Conservation (phyloP, 2,797 vertebrate species). For the Holocentrus rufus region DNA sequence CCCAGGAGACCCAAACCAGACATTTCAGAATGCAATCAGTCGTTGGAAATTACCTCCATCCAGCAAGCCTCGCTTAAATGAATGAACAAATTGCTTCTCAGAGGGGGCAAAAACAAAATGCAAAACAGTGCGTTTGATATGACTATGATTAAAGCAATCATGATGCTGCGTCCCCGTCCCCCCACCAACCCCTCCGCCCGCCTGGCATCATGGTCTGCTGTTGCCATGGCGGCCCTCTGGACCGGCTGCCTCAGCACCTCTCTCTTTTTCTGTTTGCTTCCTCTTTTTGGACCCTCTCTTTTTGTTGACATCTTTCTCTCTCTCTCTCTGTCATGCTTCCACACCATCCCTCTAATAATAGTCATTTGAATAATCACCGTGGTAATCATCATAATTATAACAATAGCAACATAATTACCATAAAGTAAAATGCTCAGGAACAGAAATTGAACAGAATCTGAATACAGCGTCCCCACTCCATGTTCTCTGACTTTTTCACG, state of each 20-base stretch:
- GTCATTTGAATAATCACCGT: no score
- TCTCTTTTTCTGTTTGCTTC: not conserved
- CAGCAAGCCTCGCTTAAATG: conserved; percentile 19
- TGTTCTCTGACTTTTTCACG: no score
- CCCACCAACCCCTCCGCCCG: conserved; percentile 3
- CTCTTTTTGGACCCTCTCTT: conserved; percentile 6
- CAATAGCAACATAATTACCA: no score
- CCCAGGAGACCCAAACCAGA: conserved; percentile 53
- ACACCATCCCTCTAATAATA: not conserved
- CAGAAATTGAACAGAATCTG: no score
- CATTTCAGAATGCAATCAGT: conserved; percentile 56
- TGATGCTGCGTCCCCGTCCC: not conserved
- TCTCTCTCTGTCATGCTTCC: conserved; percentile 1
- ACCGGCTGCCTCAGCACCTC: not conserved
- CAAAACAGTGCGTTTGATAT: conserved; percentile 53
- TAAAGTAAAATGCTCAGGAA: no score
- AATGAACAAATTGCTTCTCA: conserved; percentile 57
- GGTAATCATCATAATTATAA: no score
- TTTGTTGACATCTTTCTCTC: not conserved
- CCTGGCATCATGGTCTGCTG: conserved; percentile 38
- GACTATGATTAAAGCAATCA: conserved; percentile 51
- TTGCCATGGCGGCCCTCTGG: conserved; percentile 53
- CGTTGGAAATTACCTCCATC: conserved; percentile 52
- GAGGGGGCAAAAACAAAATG: conserved; percentile 44
- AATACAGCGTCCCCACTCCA: not conserved